Evolutionary conservation across 2,797 vertebrate genomes (phyloP), one percentile per base, ranked within the genome.

Genomic region (Gouania willdenowi): DNA sequence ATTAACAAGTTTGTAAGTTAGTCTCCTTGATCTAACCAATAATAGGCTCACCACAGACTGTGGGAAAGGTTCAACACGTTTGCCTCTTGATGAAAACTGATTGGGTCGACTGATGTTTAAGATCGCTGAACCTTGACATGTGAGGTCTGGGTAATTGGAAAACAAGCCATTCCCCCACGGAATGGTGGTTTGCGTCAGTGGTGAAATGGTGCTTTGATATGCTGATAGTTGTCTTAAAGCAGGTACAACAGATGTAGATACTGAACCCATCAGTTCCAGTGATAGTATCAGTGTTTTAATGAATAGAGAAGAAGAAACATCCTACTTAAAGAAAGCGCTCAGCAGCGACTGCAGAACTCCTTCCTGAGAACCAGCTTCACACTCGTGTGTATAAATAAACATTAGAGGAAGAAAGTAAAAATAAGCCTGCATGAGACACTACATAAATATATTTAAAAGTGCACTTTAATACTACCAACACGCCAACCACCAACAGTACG

Each of bases 271-370:
- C 24, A 16, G 48, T 60, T 69, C 68, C 56, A 57, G 32, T 55
- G 85, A 88, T 85, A 34, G 2, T 79, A 89, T 89, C 87, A 61
- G 62, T 46, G 51, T 29, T 17, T 33, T 31, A 28, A 20, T 16
- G 33, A 39, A 53, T 38, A n/a, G n/a, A n/a, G n/a, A n/a, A n/a
- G n/a, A n/a, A n/a, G n/a, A n/a, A n/a, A n/a, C n/a, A n/a, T 29
- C 26, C 42, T 22, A 24, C 42, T 49, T 26, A 34, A 66, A 58
- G 50, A 33, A 41, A 48, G 36, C 15, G 45, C 24, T 47, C 42
- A 65, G 18, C 12, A 43, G 52, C 13, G 23, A 59, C 50, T 45
- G 35, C 16, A 11, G 26, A 33, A 37, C 8, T 26, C 57, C 42
- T 79, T 26, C 57, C 42, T 79, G 79, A 73, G 80, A 86, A 86